A percentile compares a stretch with the other conserved stretches of the same genome.
Evolutionary conservation across 2,888 invertebrate genomes (phyloP).

Genomic region (Taenaris catops): DNA sequence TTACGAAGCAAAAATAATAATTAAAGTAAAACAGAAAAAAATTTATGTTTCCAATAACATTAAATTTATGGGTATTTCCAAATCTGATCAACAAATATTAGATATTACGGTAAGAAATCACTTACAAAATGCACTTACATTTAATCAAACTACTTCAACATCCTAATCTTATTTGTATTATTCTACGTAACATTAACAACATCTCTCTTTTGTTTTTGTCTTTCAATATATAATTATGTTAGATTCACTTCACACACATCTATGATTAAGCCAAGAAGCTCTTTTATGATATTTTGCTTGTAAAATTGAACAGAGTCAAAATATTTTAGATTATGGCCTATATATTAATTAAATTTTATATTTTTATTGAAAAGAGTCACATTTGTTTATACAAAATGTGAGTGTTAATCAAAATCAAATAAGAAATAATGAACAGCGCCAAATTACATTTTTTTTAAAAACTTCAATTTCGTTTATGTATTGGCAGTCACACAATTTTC

Average conservation of each 20-base stretch:
- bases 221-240: background rate
- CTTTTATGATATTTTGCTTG: constrained; percentile 5
- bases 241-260: too few relatives aligned
- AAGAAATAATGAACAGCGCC: too few relatives aligned
- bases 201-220: constrained; percentile 1
- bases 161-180: constrained; percentile 15
- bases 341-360: too few relatives aligned
- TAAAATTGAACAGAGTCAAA: background rate
- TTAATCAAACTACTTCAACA: constrained; percentile 21
- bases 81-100: background rate
- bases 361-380: background rate
- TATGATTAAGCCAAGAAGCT: constrained; percentile 6
- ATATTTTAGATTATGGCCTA: background rate
- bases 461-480: too few relatives aligned
- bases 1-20: too few relatives aligned
- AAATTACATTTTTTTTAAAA: too few relatives aligned
- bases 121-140: constrained; percentile 12
- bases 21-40: too few relatives aligned
- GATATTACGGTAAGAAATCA: constrained; percentile 2
- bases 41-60: too few relatives aligned
- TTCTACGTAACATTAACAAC: constrained; percentile 13
- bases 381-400: background rate
- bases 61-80: too few relatives aligned
- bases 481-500: too few relatives aligned
- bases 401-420: too few relatives aligned